Conservation (phyloP, 2,113 vertebrate species). For the Hystrix brachyura region DNA sequence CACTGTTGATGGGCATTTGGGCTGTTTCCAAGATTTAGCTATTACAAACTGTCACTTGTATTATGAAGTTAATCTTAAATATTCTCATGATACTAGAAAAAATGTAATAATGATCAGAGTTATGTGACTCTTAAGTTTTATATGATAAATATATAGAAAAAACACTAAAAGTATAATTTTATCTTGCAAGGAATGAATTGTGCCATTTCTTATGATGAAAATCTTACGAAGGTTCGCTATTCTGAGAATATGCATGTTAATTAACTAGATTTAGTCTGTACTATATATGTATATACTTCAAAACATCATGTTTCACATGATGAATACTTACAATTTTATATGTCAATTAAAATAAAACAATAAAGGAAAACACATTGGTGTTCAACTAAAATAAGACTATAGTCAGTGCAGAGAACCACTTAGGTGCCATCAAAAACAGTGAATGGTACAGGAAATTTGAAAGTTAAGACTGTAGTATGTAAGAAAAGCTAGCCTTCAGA, state of each 20-base stretch:
- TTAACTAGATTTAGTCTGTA: not conserved
- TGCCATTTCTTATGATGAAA: not conserved
- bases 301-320: not conserved
- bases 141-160: not conserved
- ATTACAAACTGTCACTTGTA: not conserved
- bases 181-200: not conserved
- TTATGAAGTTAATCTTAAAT: not conserved
- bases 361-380: not conserved
- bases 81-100: not conserved
- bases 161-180: slow-evolving; percentile 9
- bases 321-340: not conserved
- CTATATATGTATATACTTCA: not conserved
- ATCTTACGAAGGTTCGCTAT: not conserved
- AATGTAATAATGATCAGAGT: not conserved
- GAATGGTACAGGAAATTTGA: not conserved
- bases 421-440: not conserved
- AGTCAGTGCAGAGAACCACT: not conserved
- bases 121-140: slow-evolving; percentile 4
- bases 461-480: not conserved
- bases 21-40: no score
- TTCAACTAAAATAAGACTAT: not conserved
- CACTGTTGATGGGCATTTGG: no score
- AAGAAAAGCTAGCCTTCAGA: not conserved
- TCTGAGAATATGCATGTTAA: not conserved
- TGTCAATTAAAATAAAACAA: not conserved